Evolutionary conservation across 2,888 invertebrate species (phyloP), one percentile per base, ranked within the genome.

Genomic region (Lasioglossum morio): DNA sequence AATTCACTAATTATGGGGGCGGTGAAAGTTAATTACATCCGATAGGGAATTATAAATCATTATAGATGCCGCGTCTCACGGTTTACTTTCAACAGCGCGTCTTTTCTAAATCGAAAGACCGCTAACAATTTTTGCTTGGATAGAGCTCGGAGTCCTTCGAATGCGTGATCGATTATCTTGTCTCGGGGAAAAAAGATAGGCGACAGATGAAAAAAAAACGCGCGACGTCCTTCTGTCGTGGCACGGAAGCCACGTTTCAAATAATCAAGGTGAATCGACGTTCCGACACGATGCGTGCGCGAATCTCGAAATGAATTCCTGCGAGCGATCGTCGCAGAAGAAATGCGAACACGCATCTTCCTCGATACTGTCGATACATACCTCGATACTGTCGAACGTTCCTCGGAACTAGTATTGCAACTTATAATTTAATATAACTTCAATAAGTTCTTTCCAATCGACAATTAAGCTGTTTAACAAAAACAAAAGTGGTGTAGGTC

Each of bases 241-340:
- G 37, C 60, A 79, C 84, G 86, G 86, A 86, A 86, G 84, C 72
- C 77, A 77, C 72, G 53, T 19, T 69, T 79, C 37, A 72, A 76
- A 76, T 46, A 74, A 72, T 69, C 80, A 87, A 87, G 87, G 86
- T 82, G 76, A 86, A 70, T 80, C 78, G 76, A 70, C 72, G 60
- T 84, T 80, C 66, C 74, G 74, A 82, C 82, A 87, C 80, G 73
- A 79, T 77, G 86, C 83, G 70, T 69, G 46, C 30, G 79, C 75
- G 80, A 78, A 86, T 87, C 82, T 77, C 81, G 74, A 70, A 37
- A 77, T 40, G 77, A 70, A 82, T 87, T 83, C 66, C 73, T 76
- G 34, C n/a, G 23, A 66, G 70, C 48, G 72, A 77, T 72, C 66
- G 48, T 30, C 12, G 40, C 72, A 86, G 75, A 53, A 53, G 76